Percentiles rank a stretch among this genome's conserved stretches.
Evolutionary conservation across 2,797 vertebrate genomes (phyloP).

Genomic region (Monodelphis domestica): DNA sequence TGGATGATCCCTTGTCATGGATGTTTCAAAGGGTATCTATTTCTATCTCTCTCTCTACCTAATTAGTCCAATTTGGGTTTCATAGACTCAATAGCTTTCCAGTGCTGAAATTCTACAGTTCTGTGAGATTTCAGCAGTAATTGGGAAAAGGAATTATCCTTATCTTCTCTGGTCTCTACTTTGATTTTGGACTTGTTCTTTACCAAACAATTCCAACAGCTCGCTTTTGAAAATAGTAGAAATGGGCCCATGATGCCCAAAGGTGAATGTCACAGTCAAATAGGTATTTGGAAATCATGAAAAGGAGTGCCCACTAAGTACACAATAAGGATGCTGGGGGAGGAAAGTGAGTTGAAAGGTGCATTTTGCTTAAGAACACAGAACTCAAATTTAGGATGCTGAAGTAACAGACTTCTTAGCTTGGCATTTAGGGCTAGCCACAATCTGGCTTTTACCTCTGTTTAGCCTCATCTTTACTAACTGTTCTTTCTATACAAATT

Average conservation of each 20-base stretch:
- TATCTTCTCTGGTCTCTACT: background rate
- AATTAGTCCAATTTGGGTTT: background rate
- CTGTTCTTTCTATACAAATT: background rate
- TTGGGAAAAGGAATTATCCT: background rate
- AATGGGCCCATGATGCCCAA: background rate
- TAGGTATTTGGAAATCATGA: background rate
- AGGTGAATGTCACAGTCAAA: background rate
- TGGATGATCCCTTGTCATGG: background rate
- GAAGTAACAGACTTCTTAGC: background rate
- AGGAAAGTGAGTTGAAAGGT: background rate
- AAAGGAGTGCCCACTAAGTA: background rate
- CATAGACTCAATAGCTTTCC: background rate
- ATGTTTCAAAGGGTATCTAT: background rate
- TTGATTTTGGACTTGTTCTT: conserved; percentile 26
- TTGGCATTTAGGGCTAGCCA: background rate
- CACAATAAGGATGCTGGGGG: background rate
- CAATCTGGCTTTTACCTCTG: background rate
- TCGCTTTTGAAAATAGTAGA: conserved; percentile 20
- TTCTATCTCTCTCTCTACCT: no score
- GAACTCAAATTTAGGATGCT: background rate
- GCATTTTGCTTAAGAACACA: background rate
- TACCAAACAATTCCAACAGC: conserved; percentile 52
- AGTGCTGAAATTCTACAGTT: no score
- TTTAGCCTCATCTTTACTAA: background rate
- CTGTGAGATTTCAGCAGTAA: conserved; percentile 14